These are phyloP conservation scores for Dinocampus coccinellae DNA, from an alignment of 2,888 invertebrate species.

Conservation along the genomic window DNA sequence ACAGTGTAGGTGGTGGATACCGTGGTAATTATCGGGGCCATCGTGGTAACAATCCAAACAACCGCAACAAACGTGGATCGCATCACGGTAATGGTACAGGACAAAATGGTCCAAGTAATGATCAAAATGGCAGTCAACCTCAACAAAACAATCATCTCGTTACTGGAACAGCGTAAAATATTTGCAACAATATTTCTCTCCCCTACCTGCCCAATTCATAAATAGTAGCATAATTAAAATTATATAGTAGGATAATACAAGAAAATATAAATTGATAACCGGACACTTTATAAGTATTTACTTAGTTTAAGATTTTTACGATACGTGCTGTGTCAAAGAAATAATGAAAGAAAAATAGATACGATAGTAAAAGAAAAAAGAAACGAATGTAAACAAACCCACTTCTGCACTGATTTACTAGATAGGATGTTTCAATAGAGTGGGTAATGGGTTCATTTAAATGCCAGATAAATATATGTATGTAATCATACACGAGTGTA, in stretches of 20 bases:
- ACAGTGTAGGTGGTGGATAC: slow-evolving; percentile 64
- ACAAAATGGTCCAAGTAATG: slow-evolving; percentile 49
- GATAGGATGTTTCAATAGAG: neutral
- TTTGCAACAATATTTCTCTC: slow-evolving; percentile 18
- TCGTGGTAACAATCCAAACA: slow-evolving; percentile 51
- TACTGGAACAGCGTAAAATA: slow-evolving; percentile 61
- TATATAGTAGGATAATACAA: slow-evolving; percentile 11
- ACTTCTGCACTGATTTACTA: slow-evolving; percentile 5
- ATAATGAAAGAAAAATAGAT: slow-evolving; percentile 14
- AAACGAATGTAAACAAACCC: slow-evolving; percentile 16
- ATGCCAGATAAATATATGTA: slow-evolving; percentile 3
- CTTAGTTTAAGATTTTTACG: slow-evolving; percentile 67
- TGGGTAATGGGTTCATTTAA: slow-evolving; percentile 5
- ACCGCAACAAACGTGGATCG: slow-evolving; percentile 52
- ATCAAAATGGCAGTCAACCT: slow-evolving; percentile 43
- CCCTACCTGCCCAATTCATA: slow-evolving; percentile 28
- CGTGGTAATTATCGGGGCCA: slow-evolving; percentile 61
- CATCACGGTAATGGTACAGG: slow-evolving; percentile 51
- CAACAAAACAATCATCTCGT: slow-evolving; percentile 61
- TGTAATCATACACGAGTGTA: neutral
- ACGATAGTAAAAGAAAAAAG: slow-evolving; percentile 28
- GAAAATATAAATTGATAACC: slow-evolving; percentile 46
- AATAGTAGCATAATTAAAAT: slow-evolving; percentile 36
- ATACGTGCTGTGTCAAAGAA: slow-evolving; percentile 42
- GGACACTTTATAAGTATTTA: slow-evolving; percentile 65